Percentiles rank a stretch among this genome's conserved stretches.
Evolutionary conservation across 2,113 vertebrate species (phyloP).

Genomic region (Chloroceryle aenea): DNA sequence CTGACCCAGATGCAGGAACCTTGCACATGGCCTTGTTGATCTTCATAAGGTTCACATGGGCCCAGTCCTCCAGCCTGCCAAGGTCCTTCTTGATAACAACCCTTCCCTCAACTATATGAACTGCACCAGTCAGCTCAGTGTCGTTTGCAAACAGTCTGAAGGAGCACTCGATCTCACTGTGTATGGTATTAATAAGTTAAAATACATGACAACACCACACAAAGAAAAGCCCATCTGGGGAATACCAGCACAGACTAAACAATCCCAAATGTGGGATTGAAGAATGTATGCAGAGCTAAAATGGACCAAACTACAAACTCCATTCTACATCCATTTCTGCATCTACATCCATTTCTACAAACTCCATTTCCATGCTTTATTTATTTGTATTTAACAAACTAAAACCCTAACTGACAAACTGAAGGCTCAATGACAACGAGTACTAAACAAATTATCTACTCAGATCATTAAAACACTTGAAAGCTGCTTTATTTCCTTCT

Average conservation of each 20-base stretch:
- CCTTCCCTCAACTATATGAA: too few relatives aligned
- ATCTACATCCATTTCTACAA: neutral
- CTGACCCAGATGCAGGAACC: neutral
- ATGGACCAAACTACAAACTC: neutral
- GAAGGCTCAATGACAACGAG: conserved; percentile 2
- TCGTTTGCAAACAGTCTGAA: neutral
- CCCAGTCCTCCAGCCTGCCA: neutral
- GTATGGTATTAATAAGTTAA: neutral
- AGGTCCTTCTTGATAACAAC: neutral
- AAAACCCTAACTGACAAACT: neutral
- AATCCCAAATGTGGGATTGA: rapidly evolving
- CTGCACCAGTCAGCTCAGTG: neutral
- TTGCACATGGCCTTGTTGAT: neutral
- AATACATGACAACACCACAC: neutral
- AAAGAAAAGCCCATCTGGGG: neutral
- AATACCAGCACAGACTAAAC: rapidly evolving
- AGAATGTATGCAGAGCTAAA: neutral
- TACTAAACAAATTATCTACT: neutral
- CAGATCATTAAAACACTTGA: neutral
- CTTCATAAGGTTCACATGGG: neutral
- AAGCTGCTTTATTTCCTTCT: neutral
- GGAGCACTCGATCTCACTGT: neutral
- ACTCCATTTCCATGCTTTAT: neutral
- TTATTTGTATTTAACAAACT: neutral
- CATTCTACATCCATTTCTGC: too few relatives aligned